These are phyloP conservation scores for Matsumyia berberina DNA, from an alignment of 2,888 invertebrate species.

Conservation along the genomic window DNA sequence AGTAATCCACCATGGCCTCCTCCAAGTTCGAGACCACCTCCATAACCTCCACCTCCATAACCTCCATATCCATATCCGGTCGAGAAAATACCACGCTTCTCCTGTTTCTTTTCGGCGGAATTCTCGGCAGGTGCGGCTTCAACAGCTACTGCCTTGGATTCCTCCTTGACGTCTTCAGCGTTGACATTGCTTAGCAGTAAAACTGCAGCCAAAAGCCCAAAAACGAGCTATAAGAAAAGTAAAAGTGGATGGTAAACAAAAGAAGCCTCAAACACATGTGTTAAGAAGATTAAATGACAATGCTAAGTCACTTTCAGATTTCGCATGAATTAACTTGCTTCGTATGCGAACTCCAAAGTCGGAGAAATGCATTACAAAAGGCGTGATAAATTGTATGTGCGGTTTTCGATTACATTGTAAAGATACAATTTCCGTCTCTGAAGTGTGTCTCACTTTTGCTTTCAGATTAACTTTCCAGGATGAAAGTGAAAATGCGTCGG, in stretches of 20 bases:
- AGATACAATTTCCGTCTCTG: slow-evolving; percentile 26
- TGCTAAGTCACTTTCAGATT: slow-evolving; percentile 32
- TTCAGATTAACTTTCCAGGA: slow-evolving; percentile 53
- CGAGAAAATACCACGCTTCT: slow-evolving; percentile 88
- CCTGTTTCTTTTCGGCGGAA: slow-evolving; percentile 89
- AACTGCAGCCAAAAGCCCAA: slow-evolving; percentile 86
- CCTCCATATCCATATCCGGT: slow-evolving; percentile 85
- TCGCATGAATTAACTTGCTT: slow-evolving; percentile 18
- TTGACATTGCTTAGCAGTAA: slow-evolving; percentile 86
- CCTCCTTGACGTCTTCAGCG: slow-evolving; percentile 86
- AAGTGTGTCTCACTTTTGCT: slow-evolving; percentile 40
- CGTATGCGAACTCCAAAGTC: background rate
- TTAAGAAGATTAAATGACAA: background rate
- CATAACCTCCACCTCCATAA: slow-evolving; percentile 81
- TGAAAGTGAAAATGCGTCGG: slow-evolving; percentile 45
- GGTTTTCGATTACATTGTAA: slow-evolving; percentile 28
- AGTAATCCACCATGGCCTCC: slow-evolving; percentile 79
- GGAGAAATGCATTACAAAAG: slow-evolving; percentile 10
- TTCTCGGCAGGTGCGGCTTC: slow-evolving; percentile 83
- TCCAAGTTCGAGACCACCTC: slow-evolving; percentile 82
- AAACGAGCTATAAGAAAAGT: slow-evolving; percentile 81
- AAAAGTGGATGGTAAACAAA: slow-evolving; percentile 36
- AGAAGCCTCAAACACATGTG: slow-evolving; percentile 28
- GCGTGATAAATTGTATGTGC: slow-evolving; percentile 31
- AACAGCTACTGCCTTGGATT: slow-evolving; percentile 79